Evolutionary conservation across 2,888 invertebrate genomes (phyloP).

Genomic region (Malacosoma neustria): DNA sequence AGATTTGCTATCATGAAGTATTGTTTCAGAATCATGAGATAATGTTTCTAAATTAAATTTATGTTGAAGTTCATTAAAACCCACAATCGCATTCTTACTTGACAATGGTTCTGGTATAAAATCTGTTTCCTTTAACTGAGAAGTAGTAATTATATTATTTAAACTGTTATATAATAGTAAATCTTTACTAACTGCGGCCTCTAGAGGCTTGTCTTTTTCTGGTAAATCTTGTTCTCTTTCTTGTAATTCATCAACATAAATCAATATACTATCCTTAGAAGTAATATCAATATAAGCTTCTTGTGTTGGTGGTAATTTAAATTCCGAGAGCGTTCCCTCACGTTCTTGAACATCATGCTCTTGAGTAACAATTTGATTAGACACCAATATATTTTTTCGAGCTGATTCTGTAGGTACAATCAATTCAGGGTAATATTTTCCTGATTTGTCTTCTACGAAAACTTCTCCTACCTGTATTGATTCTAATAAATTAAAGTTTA

Average conservation of each 20-base stretch:
- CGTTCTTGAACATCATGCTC: conserved; percentile 80
- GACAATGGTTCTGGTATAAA: conserved; percentile 58
- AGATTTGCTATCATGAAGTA: conserved; percentile 54
- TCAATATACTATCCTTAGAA: conserved; percentile 75
- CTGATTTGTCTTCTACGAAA: conserved; percentile 80
- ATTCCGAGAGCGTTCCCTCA: conserved; percentile 76
- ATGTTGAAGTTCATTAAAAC: conserved; percentile 77
- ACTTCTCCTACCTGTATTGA: conserved; percentile 80
- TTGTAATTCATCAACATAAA: conserved; percentile 70
- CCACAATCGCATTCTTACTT: conserved; percentile 73
- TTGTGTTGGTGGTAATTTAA: conserved; percentile 76
- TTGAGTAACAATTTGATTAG: conserved; percentile 78
- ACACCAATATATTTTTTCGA: conserved; percentile 76
- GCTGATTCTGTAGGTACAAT: conserved; percentile 88
- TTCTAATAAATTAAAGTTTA: conserved; percentile 78
- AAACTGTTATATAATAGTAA: conserved; percentile 66
- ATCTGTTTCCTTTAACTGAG: conserved; percentile 78
- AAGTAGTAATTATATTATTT: conserved; percentile 75
- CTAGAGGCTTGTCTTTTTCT: conserved; percentile 33
- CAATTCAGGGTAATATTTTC: conserved; percentile 85
- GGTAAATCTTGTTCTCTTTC: conserved; percentile 79
- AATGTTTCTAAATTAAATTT: conserved; percentile 74
- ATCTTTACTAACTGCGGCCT: conserved; percentile 43
- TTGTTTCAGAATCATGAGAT: conserved; percentile 75
- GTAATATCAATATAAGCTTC: conserved; percentile 76